Evolutionary conservation across 1,140 invertebrate genomes (phyloP), one percentile per base, ranked within the genome.

Genomic region (Homalodisca vitripennis): DNA sequence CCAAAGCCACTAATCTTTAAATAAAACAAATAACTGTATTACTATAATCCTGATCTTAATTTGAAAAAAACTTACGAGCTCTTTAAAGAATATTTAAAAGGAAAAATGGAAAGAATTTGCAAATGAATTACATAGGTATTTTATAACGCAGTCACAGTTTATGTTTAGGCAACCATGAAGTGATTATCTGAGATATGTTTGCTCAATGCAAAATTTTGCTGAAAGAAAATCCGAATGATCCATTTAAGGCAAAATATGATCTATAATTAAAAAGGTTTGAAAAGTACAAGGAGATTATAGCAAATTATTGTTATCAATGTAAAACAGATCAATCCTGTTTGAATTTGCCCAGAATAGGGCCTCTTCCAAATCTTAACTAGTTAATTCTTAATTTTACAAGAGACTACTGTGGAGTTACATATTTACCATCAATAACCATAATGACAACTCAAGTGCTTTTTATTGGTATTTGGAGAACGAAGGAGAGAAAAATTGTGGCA

Each of bases 311-410:
- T 67, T 22, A 14, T 26, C 34, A 10, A 51, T 48, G 30, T 20
- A 68, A 60, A 55, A n/a, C 26, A 27, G 70, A 70, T 41, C 27
- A 62, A 6, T 27, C 64, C 22, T 20, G 41, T 71, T 71, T 47
- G 70, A 71, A 63, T 71, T 69, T 60, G 65, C 31, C 26, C 70
- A 71, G 31, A 71, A 71, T 51, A 29, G 26, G 26, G 51, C 70
- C 3, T 27, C 68, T 2, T 66, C 70, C 3, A 68, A 68, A 30
- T 14, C 68, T 10, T n/a, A n/a, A n/a, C 30, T 27, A 17, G 66
- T 67, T 29, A 70, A 26, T 27, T n/a, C 46, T 14, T 64, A 70
- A 24, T 70, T 70, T 67, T 70, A 71, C 30, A 67, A 67, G 32
- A 2, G 70, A 20, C 46, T 71, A 26, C 20, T 68, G 3, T 68